A percentile compares a stretch with the other conserved stretches of the same genome.
phyloP scores from a whole-genome alignment of 2,797 vertebrate species.

The Rhodeus uyekii region DNA sequence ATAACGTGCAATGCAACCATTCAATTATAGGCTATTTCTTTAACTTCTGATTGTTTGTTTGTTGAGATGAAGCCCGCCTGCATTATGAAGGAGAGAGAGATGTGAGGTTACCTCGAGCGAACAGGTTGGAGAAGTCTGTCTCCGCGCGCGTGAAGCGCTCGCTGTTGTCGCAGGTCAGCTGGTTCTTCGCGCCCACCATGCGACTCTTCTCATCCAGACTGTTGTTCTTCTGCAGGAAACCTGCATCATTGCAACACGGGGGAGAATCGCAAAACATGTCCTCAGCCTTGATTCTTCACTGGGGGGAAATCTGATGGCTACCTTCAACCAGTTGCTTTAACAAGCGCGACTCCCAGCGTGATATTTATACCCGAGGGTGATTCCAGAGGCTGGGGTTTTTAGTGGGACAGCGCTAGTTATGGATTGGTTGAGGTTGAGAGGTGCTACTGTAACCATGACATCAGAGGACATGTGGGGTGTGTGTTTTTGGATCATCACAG shows the following conservation, averaged over 20 bases:
- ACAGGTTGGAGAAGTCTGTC: conserved; percentile 97
- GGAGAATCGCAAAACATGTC: conserved; percentile 76
- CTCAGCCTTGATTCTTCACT: conserved; percentile 22
- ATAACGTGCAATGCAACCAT: no score
- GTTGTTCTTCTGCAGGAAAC: conserved; percentile 98
- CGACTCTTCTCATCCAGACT: conserved; percentile 92
- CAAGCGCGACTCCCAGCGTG: not conserved
- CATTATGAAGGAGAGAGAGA: not conserved
- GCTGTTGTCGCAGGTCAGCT: conserved; percentile 89
- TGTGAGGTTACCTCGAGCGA: conserved; percentile 84
- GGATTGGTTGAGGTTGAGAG: conserved; percentile 67
- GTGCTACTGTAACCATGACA: conserved; percentile 52
- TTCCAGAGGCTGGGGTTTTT: conserved; percentile 57
- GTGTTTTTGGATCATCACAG: conserved; percentile 7
- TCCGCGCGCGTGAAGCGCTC: conserved; percentile 89
- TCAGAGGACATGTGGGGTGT: conserved; percentile 28
- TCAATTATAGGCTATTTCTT: no score
- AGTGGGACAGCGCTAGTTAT: conserved; percentile 67
- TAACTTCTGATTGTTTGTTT: no score
- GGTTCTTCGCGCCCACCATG: conserved; percentile 86
- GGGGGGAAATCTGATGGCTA: not conserved
- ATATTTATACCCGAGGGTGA: conserved; percentile 27
- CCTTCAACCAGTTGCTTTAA: conserved; percentile 27
- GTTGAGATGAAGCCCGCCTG: not conserved
- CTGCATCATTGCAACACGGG: conserved; percentile 80